These are phyloP conservation scores for Darevskia mixta DNA, from an alignment of 2,797 vertebrate species.

Conservation along the genomic window DNA sequence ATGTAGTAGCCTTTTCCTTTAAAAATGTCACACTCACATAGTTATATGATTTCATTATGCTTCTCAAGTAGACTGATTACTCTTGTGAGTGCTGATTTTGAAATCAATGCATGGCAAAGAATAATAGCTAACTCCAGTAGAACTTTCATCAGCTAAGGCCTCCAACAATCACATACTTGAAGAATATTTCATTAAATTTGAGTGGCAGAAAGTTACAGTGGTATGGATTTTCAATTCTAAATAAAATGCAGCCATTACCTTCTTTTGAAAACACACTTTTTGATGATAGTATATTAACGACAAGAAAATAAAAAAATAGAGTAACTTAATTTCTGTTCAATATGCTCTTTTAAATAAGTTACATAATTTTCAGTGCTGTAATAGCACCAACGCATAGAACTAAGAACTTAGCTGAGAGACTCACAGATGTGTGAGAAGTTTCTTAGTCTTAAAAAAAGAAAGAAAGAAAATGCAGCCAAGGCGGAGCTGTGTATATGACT, in stretches of 20 bases:
- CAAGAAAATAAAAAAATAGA: background rate
- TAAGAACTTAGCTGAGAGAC: background rate
- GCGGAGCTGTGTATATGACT: background rate
- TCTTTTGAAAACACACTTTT: background rate
- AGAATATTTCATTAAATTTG: background rate
- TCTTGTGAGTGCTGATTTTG: background rate
- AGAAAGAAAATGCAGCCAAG: background rate
- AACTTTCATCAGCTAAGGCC: background rate
- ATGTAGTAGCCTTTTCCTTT: background rate
- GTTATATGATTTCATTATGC: conserved; percentile 39
- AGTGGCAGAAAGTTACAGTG: background rate
- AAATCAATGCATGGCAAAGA: background rate
- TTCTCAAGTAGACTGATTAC: background rate
- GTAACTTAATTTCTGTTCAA: background rate
- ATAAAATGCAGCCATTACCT: conserved; percentile 18
- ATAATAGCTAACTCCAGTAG: conserved; percentile 27
- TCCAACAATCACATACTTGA: conserved; percentile 40
- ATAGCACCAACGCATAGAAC: background rate
- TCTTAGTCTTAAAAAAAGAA: background rate
- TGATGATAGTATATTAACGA: background rate
- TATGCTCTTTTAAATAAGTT: background rate
- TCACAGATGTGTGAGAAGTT: background rate
- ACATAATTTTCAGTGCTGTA: background rate
- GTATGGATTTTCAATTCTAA: conserved; percentile 27
- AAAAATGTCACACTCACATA: background rate